Base-by-base conservation (phyloP, 1,140 invertebrate species). In the Pomacea maculata region DNA sequence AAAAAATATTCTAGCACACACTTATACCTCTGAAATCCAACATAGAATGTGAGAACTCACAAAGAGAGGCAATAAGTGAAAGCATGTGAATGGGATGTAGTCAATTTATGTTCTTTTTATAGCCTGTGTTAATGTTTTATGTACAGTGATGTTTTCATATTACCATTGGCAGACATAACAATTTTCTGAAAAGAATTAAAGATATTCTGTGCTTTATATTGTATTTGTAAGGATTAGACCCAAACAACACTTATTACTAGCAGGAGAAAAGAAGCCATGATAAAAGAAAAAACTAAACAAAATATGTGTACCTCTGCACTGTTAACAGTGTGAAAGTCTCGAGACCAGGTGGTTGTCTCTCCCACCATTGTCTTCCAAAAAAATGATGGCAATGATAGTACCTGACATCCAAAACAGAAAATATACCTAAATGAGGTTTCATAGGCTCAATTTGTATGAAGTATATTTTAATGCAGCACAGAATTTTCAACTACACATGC, bases 301-400 rank as follows among this genome's bases (percentile, higher is more conserved):
- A 61, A 61, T 1, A 70, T 11, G 9, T 70, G 81, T 80, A 91
- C 91, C 86, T 90, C 87, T 52, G 89, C 85, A 63, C 89, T 84
- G 88, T 92, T 90, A 21, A 92, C 90, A 71, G 89, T 88, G 19
- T 82, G 76, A 83, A 86, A 92, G 83, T 92, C 90, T 67, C 84
- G 82, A 19, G 80, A 74, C 91, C 91, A 91, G 2, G 81, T 83
- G 5, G 89, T 87, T 71, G 84, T 87, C 71, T 91, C 89, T 45
- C 88, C 89, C 45, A 85, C 84, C 45, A 92, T 72, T 82, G 88
- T 88, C 82, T 92, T 92, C 91, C 91, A 92, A 14, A 91, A 85
- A 83, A 90, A 92, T 10, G 87, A 80, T 21, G 91, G 85, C 52
- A 92, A 85, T 19, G 89, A 86, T 21, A 92, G 73, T 19, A 90